Base-by-base conservation (phyloP, 1,140 invertebrate species). In the Drosophila funebris region DNA sequence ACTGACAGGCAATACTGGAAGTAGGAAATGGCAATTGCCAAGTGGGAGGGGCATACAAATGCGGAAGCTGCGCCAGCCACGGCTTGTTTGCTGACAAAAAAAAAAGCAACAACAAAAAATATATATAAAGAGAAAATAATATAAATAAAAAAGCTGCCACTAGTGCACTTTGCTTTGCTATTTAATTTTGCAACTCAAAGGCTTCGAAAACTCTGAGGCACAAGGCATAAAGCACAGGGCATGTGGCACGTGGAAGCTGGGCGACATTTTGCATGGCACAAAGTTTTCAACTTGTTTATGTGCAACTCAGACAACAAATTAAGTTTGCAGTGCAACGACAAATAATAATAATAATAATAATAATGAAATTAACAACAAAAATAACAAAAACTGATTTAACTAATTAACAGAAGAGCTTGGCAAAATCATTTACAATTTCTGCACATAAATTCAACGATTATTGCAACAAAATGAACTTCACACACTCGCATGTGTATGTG, bases 181-280 rank as follows among this genome's bases (percentile, higher is more conserved):
- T 85, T 85, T 85, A 81, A 85, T 85, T 87, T 85, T 81, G 82
- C 62, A 67, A 78, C 82, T 85, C 82, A 85, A 85, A 85, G 82
- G 82, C 70, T 50, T 79, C 78, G 50, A 66, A 87, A 87, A 75
- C 78, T 81, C 20, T 18, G 22, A 52, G 48, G 33, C 74, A 27
- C 22, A 14, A n/a, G 11, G 20, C 20, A 46, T 1, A 24, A n/a
- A n/a, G n/a, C n/a, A n/a, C n/a, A n/a, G n/a, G n/a, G n/a, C n/a
- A n/a, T n/a, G n/a, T n/a, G n/a, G n/a, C n/a, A n/a, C n/a, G n/a
- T n/a, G n/a, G n/a, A n/a, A n/a, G n/a, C n/a, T n/a, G 9, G 44
- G 14, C 52, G 50, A 81, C 82, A 85, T 61, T 74, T 74, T 61
- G 56, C 29, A 44, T 72, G 68, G 31, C 60, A 36, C 18, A 73